Conservation (phyloP, 2,888 invertebrate species). For the Hymenopus coronatus region DNA sequence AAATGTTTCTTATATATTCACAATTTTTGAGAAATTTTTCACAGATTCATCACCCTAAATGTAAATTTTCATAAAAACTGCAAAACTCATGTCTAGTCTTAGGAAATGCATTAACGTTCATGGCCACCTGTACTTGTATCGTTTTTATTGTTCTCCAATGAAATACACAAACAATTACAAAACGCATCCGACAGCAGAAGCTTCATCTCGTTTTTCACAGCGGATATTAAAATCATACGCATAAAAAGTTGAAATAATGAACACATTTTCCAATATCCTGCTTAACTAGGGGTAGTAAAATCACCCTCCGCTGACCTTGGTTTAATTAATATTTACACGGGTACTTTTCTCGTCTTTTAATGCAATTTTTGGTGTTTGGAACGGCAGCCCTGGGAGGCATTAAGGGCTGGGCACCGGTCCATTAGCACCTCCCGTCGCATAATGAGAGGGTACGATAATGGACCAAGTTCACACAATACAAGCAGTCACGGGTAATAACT, state of each 20-base stretch:
- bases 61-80: no score
- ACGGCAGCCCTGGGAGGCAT: not conserved
- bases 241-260: not conserved
- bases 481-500: not conserved
- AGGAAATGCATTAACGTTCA: no score
- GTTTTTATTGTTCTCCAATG: no score
- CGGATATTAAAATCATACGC: not conserved
- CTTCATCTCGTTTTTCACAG: no score
- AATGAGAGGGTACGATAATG: not conserved
- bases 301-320: not conserved
- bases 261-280: not conserved
- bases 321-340: not conserved
- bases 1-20: no score
- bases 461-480: not conserved
- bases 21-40: no score
- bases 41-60: no score
- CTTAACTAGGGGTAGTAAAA: not conserved
- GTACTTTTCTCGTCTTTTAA: not conserved
- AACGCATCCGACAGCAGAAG: no score
- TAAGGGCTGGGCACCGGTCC: not conserved
- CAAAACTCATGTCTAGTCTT: no score
- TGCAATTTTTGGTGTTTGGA: not conserved
- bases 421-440: not conserved
- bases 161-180: no score
- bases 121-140: no score